Evolutionary conservation across 2,797 vertebrate genomes (phyloP), one percentile per base, ranked within the genome.

Genomic region (Zonotrichia albicollis): DNA sequence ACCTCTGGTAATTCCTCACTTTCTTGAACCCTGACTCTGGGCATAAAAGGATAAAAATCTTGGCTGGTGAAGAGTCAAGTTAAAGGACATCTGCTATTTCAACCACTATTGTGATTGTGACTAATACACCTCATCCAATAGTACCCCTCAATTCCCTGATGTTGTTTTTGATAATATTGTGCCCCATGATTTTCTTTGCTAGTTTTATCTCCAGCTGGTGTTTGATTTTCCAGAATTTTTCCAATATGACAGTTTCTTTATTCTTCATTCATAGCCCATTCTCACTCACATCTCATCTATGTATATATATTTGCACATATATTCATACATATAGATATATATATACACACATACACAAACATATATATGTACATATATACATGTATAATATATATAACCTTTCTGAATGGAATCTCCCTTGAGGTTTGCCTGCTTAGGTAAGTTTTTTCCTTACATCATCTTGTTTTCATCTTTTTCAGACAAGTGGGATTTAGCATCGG

Each of bases 1-100:
- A 9, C 4, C 21, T 11, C 16, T 7, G 4, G 10, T 25, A 77
- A n/a, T 65, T 46, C 30, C 0, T 2, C 17, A 65, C 3, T 32
- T 57, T 72, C 15, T 51, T 65, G 32, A 79, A 58, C 7, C 6
- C 29, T 48, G 7, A 29, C 11, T 54, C 45, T 55, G 27, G 20
- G 17, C 13, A 67, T 16, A 61, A 74, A 29, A 29, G 22, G 38
- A 53, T 71, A 43, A 61, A 61, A 67, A 21, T 2, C 7, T 9
- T 61, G 53, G 16, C 25, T 62, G 15, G 3, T 60, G 42, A 77
- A 90, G 11, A n/a, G 20, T 40, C 43, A 42, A 11, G 30, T 23
- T 51, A 42, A 81, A 77, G 21, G 7, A 73, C 6, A 65, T 10
- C 18, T 13, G 17, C 9, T 58, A 9, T 13, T 55, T 65, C 7